Percentiles rank a stretch among this genome's conserved stretches.
These are phyloP conservation scores for Equus quagga DNA, from an alignment of 2,113 vertebrate species.

Conservation along the genomic window DNA sequence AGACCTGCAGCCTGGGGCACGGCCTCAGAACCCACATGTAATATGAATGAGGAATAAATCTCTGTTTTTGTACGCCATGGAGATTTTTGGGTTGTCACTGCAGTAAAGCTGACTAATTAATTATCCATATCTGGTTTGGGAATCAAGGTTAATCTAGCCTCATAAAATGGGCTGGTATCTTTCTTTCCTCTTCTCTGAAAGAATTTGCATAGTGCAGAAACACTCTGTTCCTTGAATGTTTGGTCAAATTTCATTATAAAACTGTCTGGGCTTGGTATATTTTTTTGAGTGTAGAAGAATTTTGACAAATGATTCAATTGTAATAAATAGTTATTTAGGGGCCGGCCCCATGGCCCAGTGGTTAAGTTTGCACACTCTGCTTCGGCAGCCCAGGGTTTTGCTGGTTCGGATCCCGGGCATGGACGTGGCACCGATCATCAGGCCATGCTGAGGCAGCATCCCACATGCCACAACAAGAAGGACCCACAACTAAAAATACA, in stretches of 20 bases:
- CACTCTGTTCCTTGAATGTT: background rate
- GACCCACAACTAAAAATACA: too few species aligned
- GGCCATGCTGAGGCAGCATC: too few species aligned
- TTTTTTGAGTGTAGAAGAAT: background rate
- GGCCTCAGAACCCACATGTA: background rate
- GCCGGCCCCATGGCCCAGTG: too few species aligned
- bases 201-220: conserved; percentile 33
- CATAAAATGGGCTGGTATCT: background rate
- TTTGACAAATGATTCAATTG: conserved; percentile 48
- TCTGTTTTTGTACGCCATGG: background rate
- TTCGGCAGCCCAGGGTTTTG: too few species aligned
- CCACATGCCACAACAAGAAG: too few species aligned
- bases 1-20: background rate
- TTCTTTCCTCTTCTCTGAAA: background rate
- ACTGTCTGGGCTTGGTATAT: background rate
- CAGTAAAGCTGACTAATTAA: background rate
- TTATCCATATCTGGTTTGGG: conserved; percentile 42
- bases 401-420: too few species aligned
- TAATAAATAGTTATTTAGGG: conserved; percentile 14
- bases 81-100: background rate
- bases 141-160: conserved; percentile 20
- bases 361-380: too few species aligned
- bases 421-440: too few species aligned
- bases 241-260: conserved; percentile 49
- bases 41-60: background rate